These are phyloP conservation scores for Heliconius erato DNA, from an alignment of 2,888 invertebrate genomes.

Conservation along the genomic window DNA sequence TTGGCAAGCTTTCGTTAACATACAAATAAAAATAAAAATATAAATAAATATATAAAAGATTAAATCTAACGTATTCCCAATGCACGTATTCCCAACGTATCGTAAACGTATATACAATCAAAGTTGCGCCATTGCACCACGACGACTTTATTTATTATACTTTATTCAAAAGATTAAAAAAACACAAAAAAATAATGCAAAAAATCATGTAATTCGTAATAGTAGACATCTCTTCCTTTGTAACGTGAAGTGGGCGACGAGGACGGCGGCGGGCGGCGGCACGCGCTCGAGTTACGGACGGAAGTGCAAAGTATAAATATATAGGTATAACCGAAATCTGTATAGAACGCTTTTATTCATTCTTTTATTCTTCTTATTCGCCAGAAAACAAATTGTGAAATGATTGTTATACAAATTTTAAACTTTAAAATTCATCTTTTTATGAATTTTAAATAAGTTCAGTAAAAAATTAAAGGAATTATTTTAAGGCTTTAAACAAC, in stretches of 20 bases:
- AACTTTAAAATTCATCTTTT: neutral
- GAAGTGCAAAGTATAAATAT: constrained; percentile 2
- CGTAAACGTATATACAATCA: too few relatives aligned
- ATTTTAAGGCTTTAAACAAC: neutral
- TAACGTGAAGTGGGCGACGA: constrained; percentile 6
- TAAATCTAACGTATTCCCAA: too few relatives aligned
- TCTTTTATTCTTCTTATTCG: neutral
- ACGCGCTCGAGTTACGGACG: neutral
- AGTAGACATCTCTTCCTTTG: constrained; percentile 19
- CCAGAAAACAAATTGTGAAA: neutral
- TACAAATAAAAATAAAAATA: too few relatives aligned
- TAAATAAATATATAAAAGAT: too few relatives aligned
- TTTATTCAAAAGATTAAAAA: neutral
- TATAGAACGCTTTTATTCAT: neutral
- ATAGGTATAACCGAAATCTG: neutral
- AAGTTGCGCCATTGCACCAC: neutral
- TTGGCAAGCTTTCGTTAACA: too few relatives aligned
- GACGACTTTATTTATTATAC: neutral
- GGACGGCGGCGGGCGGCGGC: constrained; percentile 7
- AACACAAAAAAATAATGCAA: neutral
- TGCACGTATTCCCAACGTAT: too few relatives aligned
- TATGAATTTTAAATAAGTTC: neutral
- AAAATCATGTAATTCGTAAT: constrained; percentile 15
- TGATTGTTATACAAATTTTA: neutral
- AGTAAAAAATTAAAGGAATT: neutral